These are phyloP conservation scores for Steatornis caripensis DNA, from an alignment of 2,113 vertebrate genomes.

Conservation along the genomic window DNA sequence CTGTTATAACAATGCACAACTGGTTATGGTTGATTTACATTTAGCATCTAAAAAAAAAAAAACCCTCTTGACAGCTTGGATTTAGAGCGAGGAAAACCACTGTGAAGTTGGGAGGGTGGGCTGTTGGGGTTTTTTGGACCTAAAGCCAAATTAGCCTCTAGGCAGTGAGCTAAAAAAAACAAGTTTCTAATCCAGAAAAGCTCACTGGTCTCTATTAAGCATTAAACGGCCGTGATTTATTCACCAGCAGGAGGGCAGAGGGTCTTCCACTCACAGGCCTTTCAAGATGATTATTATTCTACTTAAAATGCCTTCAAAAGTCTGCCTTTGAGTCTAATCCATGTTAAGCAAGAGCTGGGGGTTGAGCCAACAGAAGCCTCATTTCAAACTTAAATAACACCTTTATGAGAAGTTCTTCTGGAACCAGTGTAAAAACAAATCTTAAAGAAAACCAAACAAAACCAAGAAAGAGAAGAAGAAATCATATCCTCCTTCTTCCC, in stretches of 20 bases:
- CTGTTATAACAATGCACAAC: not conserved
- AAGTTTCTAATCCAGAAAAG: not conserved
- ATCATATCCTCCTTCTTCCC: not conserved
- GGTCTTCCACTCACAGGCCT: not conserved
- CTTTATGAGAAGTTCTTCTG: not conserved
- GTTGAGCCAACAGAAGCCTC: not conserved
- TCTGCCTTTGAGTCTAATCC: not conserved
- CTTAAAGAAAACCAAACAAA: not conserved
- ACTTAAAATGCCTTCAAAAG: not conserved
- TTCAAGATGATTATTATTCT: not conserved
- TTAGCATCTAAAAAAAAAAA: not conserved
- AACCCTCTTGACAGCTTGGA: not conserved
- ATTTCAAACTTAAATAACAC: not conserved
- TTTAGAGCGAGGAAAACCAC: not conserved
- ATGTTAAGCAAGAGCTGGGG: not conserved
- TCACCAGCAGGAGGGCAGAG: not conserved
- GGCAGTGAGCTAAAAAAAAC: not conserved
- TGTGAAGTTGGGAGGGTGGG: not conserved
- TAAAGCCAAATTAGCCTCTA: not conserved
- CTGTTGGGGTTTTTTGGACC: not conserved
- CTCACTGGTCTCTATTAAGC: not conserved
- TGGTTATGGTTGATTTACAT: not conserved
- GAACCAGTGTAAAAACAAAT: not conserved
- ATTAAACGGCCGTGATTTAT: not conserved
- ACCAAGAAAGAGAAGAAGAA: not conserved